phyloP scores from a whole-genome alignment of 2,797 vertebrate genomes.

The Esox masquinongy region DNA sequence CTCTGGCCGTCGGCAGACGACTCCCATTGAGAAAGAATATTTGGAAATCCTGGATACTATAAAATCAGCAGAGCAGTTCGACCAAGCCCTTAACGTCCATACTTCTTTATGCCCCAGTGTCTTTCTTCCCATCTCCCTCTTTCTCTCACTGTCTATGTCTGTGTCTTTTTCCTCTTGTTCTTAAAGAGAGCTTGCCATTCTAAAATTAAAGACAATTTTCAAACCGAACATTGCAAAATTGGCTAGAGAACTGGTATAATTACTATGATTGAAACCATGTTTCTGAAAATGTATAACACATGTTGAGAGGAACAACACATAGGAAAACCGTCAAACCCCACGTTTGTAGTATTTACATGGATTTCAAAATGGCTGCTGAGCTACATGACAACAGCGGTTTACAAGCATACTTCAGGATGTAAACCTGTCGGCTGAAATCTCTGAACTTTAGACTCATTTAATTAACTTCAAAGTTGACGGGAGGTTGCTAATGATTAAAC shows the following conservation, averaged over 20 bases:
- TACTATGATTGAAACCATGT: constrained; percentile 43
- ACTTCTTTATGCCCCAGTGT: too few relatives aligned
- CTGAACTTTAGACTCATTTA: constrained; percentile 56
- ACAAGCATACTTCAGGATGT: constrained; percentile 47
- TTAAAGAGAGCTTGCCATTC: background rate
- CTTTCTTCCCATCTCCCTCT: background rate
- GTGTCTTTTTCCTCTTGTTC: too few relatives aligned
- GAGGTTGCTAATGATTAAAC: constrained; percentile 60
- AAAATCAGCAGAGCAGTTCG: too few relatives aligned
- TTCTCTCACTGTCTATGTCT: background rate
- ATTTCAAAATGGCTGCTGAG: constrained; percentile 24
- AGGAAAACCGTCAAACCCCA: background rate
- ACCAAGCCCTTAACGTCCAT: too few relatives aligned
- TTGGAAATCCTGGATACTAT: too few relatives aligned
- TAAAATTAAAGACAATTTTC: constrained; percentile 31
- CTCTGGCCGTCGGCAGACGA: too few relatives aligned
- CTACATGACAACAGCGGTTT: constrained; percentile 5
- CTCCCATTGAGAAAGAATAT: too few relatives aligned
- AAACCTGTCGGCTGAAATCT: background rate
- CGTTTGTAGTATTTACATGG: constrained; percentile 18
- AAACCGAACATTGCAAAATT: constrained; percentile 21
- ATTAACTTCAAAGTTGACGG: constrained; percentile 36
- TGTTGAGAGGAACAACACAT: constrained; percentile 28
- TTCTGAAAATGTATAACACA: constrained; percentile 58
- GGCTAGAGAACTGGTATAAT: constrained; percentile 51